phyloP scores from a whole-genome alignment of 1,140 invertebrate genomes.

The Tetramorium alpestre region DNA sequence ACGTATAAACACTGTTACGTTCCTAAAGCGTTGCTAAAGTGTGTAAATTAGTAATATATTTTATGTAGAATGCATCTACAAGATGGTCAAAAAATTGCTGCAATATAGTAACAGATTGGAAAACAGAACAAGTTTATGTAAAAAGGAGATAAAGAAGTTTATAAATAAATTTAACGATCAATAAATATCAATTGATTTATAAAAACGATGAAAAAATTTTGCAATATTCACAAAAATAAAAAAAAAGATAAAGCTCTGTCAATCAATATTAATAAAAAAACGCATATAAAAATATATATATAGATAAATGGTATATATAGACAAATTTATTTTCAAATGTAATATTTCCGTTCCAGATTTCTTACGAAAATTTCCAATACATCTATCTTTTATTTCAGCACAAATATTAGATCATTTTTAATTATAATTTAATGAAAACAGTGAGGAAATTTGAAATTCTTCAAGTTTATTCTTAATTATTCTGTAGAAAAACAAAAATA shows the following conservation, averaged over 20 bases:
- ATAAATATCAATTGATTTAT: neutral
- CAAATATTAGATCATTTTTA: neutral
- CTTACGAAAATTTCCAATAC: neutral
- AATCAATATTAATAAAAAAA: neutral
- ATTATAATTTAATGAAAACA: neutral
- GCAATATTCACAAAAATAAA: neutral
- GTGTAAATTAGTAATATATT: neutral
- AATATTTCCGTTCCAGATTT: neutral
- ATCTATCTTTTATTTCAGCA: neutral
- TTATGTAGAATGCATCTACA: neutral
- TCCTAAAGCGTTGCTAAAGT: neutral
- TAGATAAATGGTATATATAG: neutral
- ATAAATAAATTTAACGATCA: neutral
- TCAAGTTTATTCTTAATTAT: neutral
- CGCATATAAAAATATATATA: no score
- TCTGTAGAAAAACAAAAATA: neutral
- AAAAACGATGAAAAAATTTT: neutral
- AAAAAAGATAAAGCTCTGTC: neutral
- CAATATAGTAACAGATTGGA: neutral
- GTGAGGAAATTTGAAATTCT: neutral
- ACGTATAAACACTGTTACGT: slow-evolving; percentile 23
- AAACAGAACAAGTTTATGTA: neutral
- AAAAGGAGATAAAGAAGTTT: neutral
- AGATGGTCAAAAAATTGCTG: neutral
- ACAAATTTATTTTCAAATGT: neutral